Base-by-base conservation (phyloP, 2,888 invertebrate genomes). In the Micropterix aruncella region DNA sequence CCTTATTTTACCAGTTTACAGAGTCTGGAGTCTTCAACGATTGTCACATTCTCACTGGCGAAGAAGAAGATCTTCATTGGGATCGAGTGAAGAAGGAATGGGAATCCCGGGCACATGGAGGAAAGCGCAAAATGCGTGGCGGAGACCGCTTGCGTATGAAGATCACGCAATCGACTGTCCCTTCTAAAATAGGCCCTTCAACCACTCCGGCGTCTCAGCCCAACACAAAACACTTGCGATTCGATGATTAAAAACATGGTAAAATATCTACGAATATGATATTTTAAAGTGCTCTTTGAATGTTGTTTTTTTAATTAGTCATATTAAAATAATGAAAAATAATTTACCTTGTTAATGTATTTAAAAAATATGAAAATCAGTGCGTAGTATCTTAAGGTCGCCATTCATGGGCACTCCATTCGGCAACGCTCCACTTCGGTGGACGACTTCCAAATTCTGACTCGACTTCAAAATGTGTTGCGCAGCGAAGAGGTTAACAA, bases 51-150 rank as follows among this genome's bases (percentile, higher is more conserved):
- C 53, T 79, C 44, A 53, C 63, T 50, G 85, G 79, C 1, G 71
- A 79, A 2, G 83, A 82, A 48, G 92, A 92, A 58, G 65, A 71
- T 36, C 63, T 66, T 16, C 93, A 94, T 62, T 93, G 92, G 91
- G 62, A 77, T 15, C 85, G 84, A 56, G 83, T 91, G 37, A 67
- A 73, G 50, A 61, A 63, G 9, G 80, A 81, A 56, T 69, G 80
- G 48, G 65, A 69, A 36, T 63, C 62, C 18, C 58, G 62, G n/a
- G 47, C 52, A 15, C 42, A 46, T 16, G 45, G 46, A 16, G 46
- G 48, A 40, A 60, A 59, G 40, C 59, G 62, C 1, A 77, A 78
- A 37, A 69, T 72, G 54, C 67, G 80, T 46, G 27, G 27, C 27
- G 27, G 27, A 5, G 27, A 27, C 12, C 27, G 27, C 12, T 12